Evolutionary conservation across 2,888 invertebrate species (phyloP), one percentile per base, ranked within the genome.

Genomic region (Bembecia ichneumoniformis): DNA sequence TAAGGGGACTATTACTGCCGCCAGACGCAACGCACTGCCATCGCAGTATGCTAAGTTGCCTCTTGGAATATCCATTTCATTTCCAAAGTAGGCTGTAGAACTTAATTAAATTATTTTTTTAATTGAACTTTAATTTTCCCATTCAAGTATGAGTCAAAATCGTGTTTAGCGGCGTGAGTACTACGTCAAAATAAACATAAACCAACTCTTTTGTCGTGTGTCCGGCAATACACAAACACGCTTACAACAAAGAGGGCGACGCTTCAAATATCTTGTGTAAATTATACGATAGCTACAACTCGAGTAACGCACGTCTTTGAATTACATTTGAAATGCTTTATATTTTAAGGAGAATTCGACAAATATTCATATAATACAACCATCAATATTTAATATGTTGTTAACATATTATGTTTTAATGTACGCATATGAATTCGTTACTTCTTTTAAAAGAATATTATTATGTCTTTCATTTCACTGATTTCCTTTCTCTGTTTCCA

Each of bases 181-280:
- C 28, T 28, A 28, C 28, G 7, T 28, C 28, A 28, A 28, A 28
- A 9, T 3, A 28, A 28, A 28, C 28, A 28, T 28, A 28, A 9
- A 28, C 7, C 14, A 40, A 40, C 5, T 11, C 14, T n/a, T 14
- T n/a, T 40, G 14, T 40, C 14, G 14, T 10, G 40, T 40, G 40
- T 5, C 14, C 14, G 40, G 11, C 40, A 5, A 40, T 40, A 40
- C 14, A 13, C 14, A 13, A 14, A 40, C 13, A 44, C 16, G 17
- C 15, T 20, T 47, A 48, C 51, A 17, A 47, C 11, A 17, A 45
- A 49, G 43, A 52, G 50, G 55, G 50, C 50, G 51, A 49, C 52
- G 56, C 56, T 59, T 54, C 64, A 59, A 63, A 63, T 65, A 57
- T 48, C 54, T 59, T 62, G 59, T 50, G 53, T 60, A 67, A 65